These are phyloP conservation scores for Drosophila setifemur DNA, from an alignment of 1,140 invertebrate genomes.

Conservation along the genomic window DNA sequence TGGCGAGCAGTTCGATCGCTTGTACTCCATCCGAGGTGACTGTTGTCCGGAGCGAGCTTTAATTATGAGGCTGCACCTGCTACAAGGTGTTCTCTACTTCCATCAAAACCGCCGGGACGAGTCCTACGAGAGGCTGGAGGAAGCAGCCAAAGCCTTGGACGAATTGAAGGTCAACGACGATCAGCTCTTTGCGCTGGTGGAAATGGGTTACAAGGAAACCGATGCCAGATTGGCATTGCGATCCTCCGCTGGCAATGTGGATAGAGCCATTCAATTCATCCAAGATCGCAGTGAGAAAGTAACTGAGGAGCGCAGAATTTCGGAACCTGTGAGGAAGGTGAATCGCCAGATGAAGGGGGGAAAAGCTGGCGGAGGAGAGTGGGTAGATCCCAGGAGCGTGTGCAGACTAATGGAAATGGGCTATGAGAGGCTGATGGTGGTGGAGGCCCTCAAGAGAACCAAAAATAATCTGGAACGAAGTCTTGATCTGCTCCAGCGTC, in stretches of 20 bases:
- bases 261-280: conserved; percentile 86
- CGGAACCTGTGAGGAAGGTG: conserved; percentile 83
- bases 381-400: conserved; percentile 81
- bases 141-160: conserved; percentile 85
- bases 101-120: conserved; percentile 87
- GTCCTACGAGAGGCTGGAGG: conserved; percentile 84
- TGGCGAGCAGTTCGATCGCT: conserved; percentile 87
- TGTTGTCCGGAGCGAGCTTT: conserved; percentile 87
- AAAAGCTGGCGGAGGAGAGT: conserved; percentile 26
- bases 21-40: conserved; percentile 87
- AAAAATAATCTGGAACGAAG: conserved; percentile 85
- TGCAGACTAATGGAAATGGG: conserved; percentile 87
- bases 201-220: conserved; percentile 85
- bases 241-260: conserved; percentile 85
- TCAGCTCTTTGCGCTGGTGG: conserved; percentile 83
- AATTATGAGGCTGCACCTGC: conserved; percentile 88
- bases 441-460: conserved; percentile 85
- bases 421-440: conserved; percentile 84
- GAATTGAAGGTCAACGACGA: conserved; percentile 85
- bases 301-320: conserved; percentile 82
- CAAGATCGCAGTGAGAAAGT: conserved; percentile 84
- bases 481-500: conserved; percentile 57
- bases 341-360: conserved; percentile 74
- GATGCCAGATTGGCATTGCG: conserved; percentile 87
- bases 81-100: conserved; percentile 90